These are phyloP conservation scores for Xestia c-nigrum DNA, from an alignment of 2,888 invertebrate species.

Conservation along the genomic window DNA sequence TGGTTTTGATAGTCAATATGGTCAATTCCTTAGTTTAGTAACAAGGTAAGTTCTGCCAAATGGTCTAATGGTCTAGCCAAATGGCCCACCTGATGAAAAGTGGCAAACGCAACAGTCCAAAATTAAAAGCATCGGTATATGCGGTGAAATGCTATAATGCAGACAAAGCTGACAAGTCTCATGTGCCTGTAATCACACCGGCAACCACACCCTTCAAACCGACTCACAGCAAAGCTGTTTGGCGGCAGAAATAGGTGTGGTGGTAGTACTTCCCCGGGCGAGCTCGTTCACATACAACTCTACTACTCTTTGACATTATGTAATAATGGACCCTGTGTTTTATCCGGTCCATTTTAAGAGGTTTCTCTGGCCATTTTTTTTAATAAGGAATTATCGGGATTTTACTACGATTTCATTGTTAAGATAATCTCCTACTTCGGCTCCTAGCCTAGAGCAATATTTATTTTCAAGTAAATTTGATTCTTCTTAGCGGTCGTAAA, in stretches of 20 bases:
- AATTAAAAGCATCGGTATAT: neutral
- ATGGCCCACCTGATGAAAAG: neutral
- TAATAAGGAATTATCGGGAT: neutral
- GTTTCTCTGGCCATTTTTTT: no score
- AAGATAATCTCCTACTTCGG: neutral
- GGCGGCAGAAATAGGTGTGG: no score
- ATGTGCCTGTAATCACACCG: conserved; percentile 7
- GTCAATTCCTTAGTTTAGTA: neutral
- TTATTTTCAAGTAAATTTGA: neutral
- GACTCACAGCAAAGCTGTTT: no score
- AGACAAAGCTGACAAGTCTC: neutral
- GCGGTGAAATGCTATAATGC: neutral
- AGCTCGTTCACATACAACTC: no score
- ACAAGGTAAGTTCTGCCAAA: no score
- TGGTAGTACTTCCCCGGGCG: no score
- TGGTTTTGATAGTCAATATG: no score
- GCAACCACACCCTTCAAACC: neutral
- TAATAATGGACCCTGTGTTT: no score
- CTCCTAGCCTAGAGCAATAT: neutral
- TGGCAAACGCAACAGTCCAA: neutral
- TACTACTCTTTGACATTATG: no score
- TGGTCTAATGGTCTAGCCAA: no score
- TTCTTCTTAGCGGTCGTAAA: neutral
- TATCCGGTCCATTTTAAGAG: neutral
- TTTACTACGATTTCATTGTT: neutral